Conservation (phyloP, 2,113 vertebrate genomes). For the Tringa solitaria region DNA sequence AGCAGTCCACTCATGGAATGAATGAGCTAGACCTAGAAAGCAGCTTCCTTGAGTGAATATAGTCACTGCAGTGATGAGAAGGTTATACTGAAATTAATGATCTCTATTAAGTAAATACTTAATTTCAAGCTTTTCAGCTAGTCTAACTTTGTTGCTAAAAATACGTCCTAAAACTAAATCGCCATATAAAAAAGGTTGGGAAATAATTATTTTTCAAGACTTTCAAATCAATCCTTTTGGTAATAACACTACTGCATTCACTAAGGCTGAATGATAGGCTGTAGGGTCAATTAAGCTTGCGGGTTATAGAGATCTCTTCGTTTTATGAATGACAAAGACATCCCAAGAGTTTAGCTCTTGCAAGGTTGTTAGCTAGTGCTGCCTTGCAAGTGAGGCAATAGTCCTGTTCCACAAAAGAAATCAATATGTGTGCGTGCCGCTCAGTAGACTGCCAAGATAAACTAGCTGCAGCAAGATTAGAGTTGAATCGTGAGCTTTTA, state of each 20-base stretch:
- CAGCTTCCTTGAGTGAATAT: not conserved
- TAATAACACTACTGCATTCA: not conserved
- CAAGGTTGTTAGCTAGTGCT: not conserved
- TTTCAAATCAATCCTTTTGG: fast-evolving
- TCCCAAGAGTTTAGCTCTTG: not conserved
- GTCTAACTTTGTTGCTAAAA: not conserved
- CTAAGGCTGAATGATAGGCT: not conserved
- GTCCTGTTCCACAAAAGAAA: not conserved
- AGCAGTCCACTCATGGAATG: not conserved
- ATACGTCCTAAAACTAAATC: not conserved
- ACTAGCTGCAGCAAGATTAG: not conserved
- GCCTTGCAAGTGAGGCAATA: not conserved
- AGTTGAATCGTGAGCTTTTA: not conserved
- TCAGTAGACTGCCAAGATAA: not conserved
- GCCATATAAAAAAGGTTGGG: not conserved
- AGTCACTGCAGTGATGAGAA: not conserved
- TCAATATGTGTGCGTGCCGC: not conserved
- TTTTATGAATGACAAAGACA: not conserved
- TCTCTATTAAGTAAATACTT: not conserved
- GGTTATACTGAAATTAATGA: fast-evolving
- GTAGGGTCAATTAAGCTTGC: not conserved
- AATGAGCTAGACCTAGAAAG: not conserved
- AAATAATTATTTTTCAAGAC: not conserved
- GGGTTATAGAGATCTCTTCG: not conserved
- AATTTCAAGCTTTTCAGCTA: not conserved